These are phyloP conservation scores for Helogale parvula DNA, from an alignment of 2,113 vertebrate genomes.

Conservation along the genomic window DNA sequence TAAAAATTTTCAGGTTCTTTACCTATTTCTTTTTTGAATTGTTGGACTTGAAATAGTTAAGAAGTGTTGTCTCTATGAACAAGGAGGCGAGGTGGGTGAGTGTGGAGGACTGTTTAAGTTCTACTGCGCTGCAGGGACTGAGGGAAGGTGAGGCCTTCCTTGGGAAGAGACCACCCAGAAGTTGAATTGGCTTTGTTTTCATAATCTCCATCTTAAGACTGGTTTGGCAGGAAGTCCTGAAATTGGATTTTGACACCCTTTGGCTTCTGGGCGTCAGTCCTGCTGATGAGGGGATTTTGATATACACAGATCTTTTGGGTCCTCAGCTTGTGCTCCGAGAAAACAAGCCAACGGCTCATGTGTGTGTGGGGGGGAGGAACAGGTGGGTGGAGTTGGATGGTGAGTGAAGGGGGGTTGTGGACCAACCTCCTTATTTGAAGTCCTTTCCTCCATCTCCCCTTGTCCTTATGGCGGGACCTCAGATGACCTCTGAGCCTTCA, in stretches of 20 bases:
- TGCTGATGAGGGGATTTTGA: background rate
- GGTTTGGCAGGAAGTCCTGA: background rate
- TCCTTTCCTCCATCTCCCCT: background rate
- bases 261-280: background rate
- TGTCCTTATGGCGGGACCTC: background rate
- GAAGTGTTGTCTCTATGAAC: background rate
- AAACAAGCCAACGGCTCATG: background rate
- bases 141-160: background rate
- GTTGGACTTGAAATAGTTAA: slow-evolving; percentile 18
- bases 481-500: background rate
- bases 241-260: background rate
- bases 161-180: slow-evolving; percentile 54
- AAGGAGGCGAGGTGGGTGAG: fast-evolving
- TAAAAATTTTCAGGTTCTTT: background rate
- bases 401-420: fast-evolving
- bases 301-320: background rate
- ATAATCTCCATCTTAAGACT: background rate
- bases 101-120: background rate
- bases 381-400: background rate
- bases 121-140: background rate
- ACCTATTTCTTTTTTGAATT: background rate
- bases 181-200: background rate
- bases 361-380: background rate
- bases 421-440: background rate
- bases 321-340: background rate